phyloP scores from a whole-genome alignment of 1,140 invertebrate genomes.

The Bombyx mori region DNA sequence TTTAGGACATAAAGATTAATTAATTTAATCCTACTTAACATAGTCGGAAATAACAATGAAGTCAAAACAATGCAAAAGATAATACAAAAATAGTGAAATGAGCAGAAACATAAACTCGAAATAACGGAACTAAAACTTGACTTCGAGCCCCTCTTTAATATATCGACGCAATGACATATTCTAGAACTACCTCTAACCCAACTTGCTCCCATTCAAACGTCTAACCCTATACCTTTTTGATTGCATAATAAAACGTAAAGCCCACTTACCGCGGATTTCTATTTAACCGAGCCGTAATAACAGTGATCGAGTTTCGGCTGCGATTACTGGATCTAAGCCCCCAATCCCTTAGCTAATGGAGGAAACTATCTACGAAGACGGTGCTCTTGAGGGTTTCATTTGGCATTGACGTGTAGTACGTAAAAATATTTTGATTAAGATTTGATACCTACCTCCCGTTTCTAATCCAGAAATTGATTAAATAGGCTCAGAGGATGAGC shows the following conservation, averaged over 20 bases:
- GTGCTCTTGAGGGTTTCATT: neutral
- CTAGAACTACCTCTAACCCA: neutral
- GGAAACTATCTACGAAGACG: neutral
- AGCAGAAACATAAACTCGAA: neutral
- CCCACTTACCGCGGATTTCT: neutral
- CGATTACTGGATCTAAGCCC: slow-evolving; percentile 2
- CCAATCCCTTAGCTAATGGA: neutral
- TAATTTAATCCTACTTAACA: too few species aligned
- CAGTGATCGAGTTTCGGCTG: slow-evolving; percentile 3
- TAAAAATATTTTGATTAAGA: too few species aligned
- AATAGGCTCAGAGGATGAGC: too few species aligned
- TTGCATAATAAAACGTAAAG: slow-evolving; percentile 3
- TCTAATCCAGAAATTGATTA: too few species aligned
- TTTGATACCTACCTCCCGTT: too few species aligned
- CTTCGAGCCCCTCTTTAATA: too few species aligned
- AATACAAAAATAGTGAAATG: neutral
- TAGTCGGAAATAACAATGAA: too few species aligned
- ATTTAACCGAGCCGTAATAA: neutral
- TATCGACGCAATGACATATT: too few species aligned
- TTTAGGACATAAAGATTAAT: too few species aligned
- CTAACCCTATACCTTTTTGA: neutral
- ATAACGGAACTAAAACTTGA: neutral
- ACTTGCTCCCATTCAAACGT: neutral
- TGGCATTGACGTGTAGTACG: too few species aligned
- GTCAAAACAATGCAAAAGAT: too few species aligned